phyloP scores from a whole-genome alignment of 2,113 vertebrate genomes.

The Todiramphus chloris region DNA sequence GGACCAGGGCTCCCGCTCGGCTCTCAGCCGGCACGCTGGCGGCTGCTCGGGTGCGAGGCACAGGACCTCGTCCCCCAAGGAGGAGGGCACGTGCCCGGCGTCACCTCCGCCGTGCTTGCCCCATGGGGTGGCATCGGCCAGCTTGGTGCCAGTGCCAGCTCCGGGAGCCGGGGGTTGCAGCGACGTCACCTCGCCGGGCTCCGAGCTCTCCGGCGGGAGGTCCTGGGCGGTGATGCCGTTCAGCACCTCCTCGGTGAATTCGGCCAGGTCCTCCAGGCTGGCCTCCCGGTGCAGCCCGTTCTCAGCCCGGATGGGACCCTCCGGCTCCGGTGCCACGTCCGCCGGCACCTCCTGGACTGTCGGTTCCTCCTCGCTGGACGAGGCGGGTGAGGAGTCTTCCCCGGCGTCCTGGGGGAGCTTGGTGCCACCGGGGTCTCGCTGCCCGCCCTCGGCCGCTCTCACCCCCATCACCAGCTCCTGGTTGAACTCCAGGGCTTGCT shows the following conservation, averaged over 20 bases:
- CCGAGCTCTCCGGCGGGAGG: rapidly evolving
- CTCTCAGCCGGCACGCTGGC: too few relatives aligned
- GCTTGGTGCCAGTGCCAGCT: neutral
- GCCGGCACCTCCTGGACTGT: neutral
- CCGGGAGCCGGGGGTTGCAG: rapidly evolving
- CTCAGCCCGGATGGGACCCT: rapidly evolving
- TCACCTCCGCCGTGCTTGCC: too few relatives aligned
- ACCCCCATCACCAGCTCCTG: constrained; percentile 36
- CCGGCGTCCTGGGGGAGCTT: rapidly evolving
- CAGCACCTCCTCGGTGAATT: neutral
- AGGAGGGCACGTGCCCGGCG: too few relatives aligned
- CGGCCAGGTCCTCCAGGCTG: constrained; percentile 10
- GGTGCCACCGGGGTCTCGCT: neutral
- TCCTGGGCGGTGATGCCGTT: neutral
- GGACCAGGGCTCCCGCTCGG: too few relatives aligned
- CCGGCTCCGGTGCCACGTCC: rapidly evolving
- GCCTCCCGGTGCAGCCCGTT: constrained; percentile 9
- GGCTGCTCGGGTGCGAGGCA: too few relatives aligned
- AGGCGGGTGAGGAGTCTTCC: neutral
- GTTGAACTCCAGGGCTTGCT: constrained; percentile 63
- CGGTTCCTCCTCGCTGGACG: neutral
- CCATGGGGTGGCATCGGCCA: neutral
- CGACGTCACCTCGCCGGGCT: rapidly evolving
- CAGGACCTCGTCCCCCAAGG: too few relatives aligned
- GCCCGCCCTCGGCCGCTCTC: neutral